phyloP scores from a whole-genome alignment of 2,888 invertebrate species.

The Oscheius onirici region DNA sequence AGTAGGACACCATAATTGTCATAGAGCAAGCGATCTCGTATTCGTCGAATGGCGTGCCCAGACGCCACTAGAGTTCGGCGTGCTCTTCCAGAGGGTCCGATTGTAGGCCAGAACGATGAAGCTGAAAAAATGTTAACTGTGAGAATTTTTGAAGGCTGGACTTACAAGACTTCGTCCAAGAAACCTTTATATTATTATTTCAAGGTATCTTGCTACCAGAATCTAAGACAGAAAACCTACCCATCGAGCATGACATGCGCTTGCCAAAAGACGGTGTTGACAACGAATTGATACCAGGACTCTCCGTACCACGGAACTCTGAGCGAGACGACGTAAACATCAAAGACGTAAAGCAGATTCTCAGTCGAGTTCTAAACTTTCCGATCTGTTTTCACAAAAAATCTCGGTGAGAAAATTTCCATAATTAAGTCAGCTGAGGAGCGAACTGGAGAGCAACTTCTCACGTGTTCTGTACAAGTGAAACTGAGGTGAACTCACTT shows the following conservation, averaged over 20 bases:
- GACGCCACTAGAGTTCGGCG: neutral
- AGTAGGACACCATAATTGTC: no score
- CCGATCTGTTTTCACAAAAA: neutral
- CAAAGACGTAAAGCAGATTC: slow-evolving; percentile 18
- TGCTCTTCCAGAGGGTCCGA: neutral
- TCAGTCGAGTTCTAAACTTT: slow-evolving; percentile 19
- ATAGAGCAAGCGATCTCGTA: no score
- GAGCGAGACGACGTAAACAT: slow-evolving; percentile 9
- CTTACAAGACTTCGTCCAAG: no score
- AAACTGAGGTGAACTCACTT: neutral
- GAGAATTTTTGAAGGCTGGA: no score
- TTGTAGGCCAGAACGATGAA: slow-evolving; percentile 17
- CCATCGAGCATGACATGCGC: slow-evolving; percentile 24
- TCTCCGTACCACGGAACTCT: slow-evolving; percentile 2
- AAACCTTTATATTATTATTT: no score
- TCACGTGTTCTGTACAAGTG: neutral
- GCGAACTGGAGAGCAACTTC: neutral
- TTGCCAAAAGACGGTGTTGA: slow-evolving; percentile 16
- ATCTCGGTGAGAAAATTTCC: neutral
- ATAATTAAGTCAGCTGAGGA: neutral
- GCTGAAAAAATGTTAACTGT: no score
- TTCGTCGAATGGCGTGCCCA: neutral
- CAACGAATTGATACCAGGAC: slow-evolving; percentile 19
- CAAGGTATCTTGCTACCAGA: neutral
- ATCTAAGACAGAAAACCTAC: neutral